Percentiles rank a stretch among this genome's conserved stretches.
Conservation (phyloP, 92 coral and sea anemone species). For the Porites evermanni region DNA sequence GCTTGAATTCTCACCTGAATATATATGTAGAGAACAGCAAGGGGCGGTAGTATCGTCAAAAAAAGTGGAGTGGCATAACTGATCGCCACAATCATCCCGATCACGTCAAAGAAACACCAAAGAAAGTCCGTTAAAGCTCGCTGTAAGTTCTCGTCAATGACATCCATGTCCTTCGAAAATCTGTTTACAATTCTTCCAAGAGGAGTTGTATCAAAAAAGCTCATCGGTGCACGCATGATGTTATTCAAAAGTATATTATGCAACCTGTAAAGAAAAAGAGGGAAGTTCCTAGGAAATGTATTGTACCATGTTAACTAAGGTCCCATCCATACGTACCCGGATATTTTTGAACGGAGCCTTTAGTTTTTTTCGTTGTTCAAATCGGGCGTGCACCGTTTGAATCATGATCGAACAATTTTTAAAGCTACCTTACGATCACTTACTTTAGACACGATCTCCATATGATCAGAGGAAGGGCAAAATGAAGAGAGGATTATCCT, state of each 20-base stretch:
- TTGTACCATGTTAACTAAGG: too few species aligned
- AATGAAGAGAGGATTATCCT: too few species aligned
- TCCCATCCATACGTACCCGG: too few species aligned
- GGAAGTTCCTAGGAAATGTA: too few species aligned
- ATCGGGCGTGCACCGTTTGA: too few species aligned
- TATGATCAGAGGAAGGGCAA: too few species aligned
- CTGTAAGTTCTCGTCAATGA: slow-evolving; percentile 65
- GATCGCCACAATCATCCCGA: slow-evolving; percentile 68
- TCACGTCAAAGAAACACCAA: slow-evolving; percentile 40
- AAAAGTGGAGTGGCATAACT: slow-evolving; percentile 84
- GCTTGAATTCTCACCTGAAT: slow-evolving; percentile 73
- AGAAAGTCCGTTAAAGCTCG: slow-evolving; percentile 39
- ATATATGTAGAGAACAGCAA: slow-evolving; percentile 60
- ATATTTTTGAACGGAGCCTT: too few species aligned
- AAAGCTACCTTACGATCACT: too few species aligned
- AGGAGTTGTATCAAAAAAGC: slow-evolving; percentile 86
- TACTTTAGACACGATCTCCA: too few species aligned
- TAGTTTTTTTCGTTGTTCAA: too few species aligned
- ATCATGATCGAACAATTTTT: too few species aligned
- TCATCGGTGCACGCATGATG: slow-evolving; percentile 73
- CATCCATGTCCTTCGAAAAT: slow-evolving; percentile 79
- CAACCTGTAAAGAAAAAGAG: slow-evolving; percentile 4
- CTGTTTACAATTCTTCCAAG: slow-evolving; percentile 82
- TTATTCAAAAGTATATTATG: slow-evolving; percentile 59
- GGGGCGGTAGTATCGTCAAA: slow-evolving; percentile 64